Evolutionary conservation across 1,140 invertebrate species (phyloP).

Genomic region (Acromyrmex echinatior): DNA sequence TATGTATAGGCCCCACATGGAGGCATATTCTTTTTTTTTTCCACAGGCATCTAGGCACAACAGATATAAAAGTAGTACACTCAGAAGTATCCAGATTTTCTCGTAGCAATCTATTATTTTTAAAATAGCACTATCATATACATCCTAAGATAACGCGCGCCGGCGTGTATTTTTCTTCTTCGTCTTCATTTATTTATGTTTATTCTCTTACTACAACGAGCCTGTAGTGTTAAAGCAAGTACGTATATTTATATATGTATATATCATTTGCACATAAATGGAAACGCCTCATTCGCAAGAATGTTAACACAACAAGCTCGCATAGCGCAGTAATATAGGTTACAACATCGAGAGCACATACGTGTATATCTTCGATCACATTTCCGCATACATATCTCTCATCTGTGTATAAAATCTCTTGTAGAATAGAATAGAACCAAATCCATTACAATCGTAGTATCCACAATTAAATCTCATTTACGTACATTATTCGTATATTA

Average conservation of each 20-base stretch:
- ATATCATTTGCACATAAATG: constrained; percentile 72
- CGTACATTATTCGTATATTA: constrained; percentile 57
- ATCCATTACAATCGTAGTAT: constrained; percentile 52
- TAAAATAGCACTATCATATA: constrained; percentile 79
- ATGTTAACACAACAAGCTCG: constrained; percentile 74
- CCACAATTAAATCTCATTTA: constrained; percentile 48
- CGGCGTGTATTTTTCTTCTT: constrained; percentile 57
- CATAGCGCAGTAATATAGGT: constrained; percentile 63
- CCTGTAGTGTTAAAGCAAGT: constrained; percentile 75
- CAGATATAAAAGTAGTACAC: constrained; percentile 79
- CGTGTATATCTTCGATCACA: constrained; percentile 54
- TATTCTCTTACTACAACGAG: constrained; percentile 66
- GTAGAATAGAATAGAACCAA: constrained; percentile 58
- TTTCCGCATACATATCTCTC: constrained; percentile 32
- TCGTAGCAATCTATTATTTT: constrained; percentile 73
- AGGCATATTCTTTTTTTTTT: constrained; percentile 65
- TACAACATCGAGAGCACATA: constrained; percentile 71
- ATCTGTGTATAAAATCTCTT: constrained; percentile 67
- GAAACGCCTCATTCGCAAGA: constrained; percentile 68
- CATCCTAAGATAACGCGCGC: constrained; percentile 72
- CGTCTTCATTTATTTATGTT: constrained; percentile 47
- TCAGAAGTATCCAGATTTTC: constrained; percentile 74
- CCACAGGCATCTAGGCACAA: constrained; percentile 80
- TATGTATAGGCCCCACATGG: constrained; percentile 37
- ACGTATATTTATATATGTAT: constrained; percentile 72